phyloP scores from a whole-genome alignment of 2,888 invertebrate species.

The Anorthoa munda region DNA sequence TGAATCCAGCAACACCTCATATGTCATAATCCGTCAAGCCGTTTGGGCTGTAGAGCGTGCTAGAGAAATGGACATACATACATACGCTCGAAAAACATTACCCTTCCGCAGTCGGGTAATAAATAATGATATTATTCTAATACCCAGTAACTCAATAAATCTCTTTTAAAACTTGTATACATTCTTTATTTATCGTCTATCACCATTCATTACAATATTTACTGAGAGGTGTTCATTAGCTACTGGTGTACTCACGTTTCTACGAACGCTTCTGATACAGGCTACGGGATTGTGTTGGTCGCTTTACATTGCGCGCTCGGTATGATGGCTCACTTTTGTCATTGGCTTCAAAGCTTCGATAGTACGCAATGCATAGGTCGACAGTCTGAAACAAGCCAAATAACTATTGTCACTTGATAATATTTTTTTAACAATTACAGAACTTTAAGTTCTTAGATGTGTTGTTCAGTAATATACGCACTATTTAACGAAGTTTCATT shows the following conservation, averaged over 20 bases:
- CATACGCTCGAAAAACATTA: too few species aligned
- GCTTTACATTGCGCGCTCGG: conserved; percentile 2
- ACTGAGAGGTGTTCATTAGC: conserved; percentile 27
- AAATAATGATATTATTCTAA: not conserved
- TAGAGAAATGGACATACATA: too few species aligned
- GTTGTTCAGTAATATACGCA: too few species aligned
- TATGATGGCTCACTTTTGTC: not conserved
- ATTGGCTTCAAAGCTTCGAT: not conserved
- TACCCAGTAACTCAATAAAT: not conserved
- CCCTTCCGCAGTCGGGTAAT: too few species aligned
- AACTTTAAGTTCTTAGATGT: too few species aligned
- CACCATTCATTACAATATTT: conserved; percentile 33
- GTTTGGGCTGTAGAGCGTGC: too few species aligned
- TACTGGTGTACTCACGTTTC: conserved; percentile 17
- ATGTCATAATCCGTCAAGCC: too few species aligned
- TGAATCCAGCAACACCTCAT: too few species aligned
- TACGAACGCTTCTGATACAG: not conserved
- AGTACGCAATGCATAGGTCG: not conserved
- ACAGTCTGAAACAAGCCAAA: conserved; percentile 27
- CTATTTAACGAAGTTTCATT: not conserved
- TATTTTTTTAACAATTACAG: not conserved
- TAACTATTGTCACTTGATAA: not conserved
- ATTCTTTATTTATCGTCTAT: conserved; percentile 17
- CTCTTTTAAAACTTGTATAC: not conserved
- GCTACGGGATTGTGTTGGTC: not conserved